A percentile compares a stretch with the other conserved stretches of the same genome.
These are phyloP conservation scores for Lasioglossum oenotherae DNA, from an alignment of 2,888 invertebrate species.

Conservation along the genomic window DNA sequence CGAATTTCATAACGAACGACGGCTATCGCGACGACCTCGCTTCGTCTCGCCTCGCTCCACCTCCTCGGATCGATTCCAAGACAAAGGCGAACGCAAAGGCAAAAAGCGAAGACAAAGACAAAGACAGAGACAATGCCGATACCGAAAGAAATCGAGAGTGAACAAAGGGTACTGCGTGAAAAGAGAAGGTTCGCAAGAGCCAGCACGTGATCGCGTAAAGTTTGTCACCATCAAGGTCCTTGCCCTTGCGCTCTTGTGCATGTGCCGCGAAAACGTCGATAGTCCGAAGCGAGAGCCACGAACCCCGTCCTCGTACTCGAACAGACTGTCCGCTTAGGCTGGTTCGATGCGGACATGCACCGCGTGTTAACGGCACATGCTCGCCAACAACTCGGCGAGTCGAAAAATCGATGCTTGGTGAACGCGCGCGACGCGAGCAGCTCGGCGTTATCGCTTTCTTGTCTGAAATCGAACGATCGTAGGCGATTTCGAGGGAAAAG, in stretches of 20 bases:
- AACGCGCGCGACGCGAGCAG: not conserved
- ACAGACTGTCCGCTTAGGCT: not conserved
- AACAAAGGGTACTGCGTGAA: not conserved
- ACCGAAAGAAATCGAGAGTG: not conserved
- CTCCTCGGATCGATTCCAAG: constrained; percentile 9
- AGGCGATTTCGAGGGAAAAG: not conserved
- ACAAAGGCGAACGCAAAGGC: not conserved
- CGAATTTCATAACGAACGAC: constrained; percentile 74
- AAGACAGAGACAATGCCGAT: not conserved
- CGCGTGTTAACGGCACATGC: constrained; percentile 42
- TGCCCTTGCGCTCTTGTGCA: constrained; percentile 78
- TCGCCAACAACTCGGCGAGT: constrained; percentile 7
- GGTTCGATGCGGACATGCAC: constrained; percentile 14
- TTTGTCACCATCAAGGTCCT: constrained; percentile 76
- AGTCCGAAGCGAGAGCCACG: constrained; percentile 65
- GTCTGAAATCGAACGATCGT: not conserved
- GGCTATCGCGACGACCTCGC: not conserved
- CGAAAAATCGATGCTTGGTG: constrained; percentile 52
- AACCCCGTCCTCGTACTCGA: constrained; percentile 7
- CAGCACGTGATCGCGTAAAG: not conserved
- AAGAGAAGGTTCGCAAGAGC: not conserved
- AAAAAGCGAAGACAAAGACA: not conserved
- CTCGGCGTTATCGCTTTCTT: too few relatives aligned
- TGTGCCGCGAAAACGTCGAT: constrained; percentile 80
- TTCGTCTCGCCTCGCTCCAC: not conserved